Conservation (phyloP, 2,797 vertebrate genomes). For the Peromyscus melanophrys region DNA sequence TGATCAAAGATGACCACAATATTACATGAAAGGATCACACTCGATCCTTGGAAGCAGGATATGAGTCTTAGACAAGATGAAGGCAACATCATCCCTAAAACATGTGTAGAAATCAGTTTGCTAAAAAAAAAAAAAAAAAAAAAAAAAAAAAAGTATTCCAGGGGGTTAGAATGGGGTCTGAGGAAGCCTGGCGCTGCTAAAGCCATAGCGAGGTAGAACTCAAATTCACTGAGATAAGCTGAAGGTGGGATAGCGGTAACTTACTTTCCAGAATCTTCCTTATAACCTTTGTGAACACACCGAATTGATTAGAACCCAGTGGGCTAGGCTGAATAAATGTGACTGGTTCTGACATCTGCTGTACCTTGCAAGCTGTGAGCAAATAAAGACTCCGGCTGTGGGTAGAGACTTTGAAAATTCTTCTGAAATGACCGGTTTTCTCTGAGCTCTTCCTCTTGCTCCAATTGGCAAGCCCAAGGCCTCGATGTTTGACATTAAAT, state of each 20-base stretch:
- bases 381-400: constrained; percentile 17
- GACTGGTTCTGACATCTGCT: neutral
- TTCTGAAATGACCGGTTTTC: constrained; percentile 26
- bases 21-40: neutral
- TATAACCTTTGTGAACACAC: neutral
- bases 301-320: neutral
- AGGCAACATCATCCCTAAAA: neutral
- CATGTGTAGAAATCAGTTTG: neutral
- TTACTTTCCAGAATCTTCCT: neutral
- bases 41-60: neutral
- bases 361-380: neutral
- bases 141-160: neutral
- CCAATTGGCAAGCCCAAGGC: neutral
- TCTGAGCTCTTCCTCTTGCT: constrained; percentile 14
- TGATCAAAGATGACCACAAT: neutral
- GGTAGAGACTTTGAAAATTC: constrained; percentile 29
- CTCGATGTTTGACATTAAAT: neutral
- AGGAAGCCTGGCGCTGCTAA: neutral
- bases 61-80: neutral
- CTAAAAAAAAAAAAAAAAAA: neutral
- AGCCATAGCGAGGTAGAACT: neutral
- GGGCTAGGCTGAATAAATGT: neutral
- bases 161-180: neutral
- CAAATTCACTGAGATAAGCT: neutral
- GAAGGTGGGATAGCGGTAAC: neutral